phyloP scores from a whole-genome alignment of 92 coral and sea anemone species.

The Paramuricea clavata region DNA sequence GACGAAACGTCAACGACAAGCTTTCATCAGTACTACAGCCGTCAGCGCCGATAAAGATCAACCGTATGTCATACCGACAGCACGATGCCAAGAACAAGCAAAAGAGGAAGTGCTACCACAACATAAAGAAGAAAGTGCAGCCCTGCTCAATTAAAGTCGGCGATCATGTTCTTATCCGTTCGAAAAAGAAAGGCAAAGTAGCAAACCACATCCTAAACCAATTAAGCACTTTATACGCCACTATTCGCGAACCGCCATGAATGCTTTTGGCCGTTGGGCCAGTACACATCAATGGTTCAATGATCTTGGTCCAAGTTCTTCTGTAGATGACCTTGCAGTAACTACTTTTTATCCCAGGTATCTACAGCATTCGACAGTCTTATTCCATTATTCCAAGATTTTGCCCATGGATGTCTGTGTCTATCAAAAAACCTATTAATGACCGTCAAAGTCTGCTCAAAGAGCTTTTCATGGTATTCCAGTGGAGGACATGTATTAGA shows the following conservation, averaged over 20 bases:
- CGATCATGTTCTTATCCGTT: too few species aligned
- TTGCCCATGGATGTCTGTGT: constrained; percentile 37
- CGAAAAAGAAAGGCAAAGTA: too few species aligned
- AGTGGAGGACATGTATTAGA: constrained; percentile 25
- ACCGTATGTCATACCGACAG: too few species aligned
- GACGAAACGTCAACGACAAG: too few species aligned
- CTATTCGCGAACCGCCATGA: constrained; percentile 43
- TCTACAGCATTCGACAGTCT: constrained; percentile 29
- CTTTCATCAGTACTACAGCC: too few species aligned
- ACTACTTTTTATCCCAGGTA: constrained; percentile 40
- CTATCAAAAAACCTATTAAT: constrained; percentile 31
- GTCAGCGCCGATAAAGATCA: too few species aligned
- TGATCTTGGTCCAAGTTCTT: constrained; percentile 46
- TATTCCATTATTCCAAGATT: constrained; percentile 48
- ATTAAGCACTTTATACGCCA: constrained; percentile 43
- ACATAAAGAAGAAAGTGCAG: too few species aligned
- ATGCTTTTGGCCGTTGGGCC: constrained; percentile 58
- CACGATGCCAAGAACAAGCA: too few species aligned
- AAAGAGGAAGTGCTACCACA: too few species aligned
- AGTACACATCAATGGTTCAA: constrained; percentile 49
- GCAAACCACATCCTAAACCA: too few species aligned
- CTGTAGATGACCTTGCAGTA: constrained; percentile 56
- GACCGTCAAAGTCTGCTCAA: too few species aligned
- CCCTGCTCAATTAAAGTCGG: too few species aligned
- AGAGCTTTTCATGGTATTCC: constrained; percentile 49